A percentile compares a stretch with the other conserved stretches of the same genome.
Conservation (phyloP, 2,113 vertebrate genomes). For the Calonectris borealis region DNA sequence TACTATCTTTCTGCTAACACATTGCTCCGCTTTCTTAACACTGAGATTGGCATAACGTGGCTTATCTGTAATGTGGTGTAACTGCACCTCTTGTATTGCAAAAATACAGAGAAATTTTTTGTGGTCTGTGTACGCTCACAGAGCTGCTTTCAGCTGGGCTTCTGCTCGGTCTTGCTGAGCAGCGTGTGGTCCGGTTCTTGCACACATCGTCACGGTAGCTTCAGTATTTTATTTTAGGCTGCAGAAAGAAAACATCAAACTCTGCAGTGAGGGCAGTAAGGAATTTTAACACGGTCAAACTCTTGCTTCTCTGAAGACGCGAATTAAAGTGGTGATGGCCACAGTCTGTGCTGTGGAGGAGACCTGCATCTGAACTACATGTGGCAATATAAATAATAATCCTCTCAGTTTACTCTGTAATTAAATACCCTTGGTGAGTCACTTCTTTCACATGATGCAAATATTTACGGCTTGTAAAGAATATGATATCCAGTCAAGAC, state of each 20-base stretch:
- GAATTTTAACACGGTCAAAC: background rate
- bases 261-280: background rate
- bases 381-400: background rate
- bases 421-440: background rate
- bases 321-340: background rate
- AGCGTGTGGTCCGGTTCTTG: background rate
- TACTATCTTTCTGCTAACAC: background rate
- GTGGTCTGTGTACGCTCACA: rapidly evolving
- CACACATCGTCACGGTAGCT: too few species aligned
- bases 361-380: background rate
- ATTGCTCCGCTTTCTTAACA: background rate
- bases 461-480: background rate
- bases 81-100: background rate
- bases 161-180: background rate
- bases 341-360: background rate
- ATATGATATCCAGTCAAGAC: background rate
- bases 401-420: background rate
- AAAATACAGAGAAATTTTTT: background rate
- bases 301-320: rapidly evolving
- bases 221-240: background rate
- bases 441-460: background rate
- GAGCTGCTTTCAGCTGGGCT: background rate
- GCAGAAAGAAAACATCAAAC: background rate
- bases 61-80: background rate
- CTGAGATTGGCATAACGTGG: background rate